Conservation (phyloP, 2,888 invertebrate genomes). For the Harmothoe impar region DNA sequence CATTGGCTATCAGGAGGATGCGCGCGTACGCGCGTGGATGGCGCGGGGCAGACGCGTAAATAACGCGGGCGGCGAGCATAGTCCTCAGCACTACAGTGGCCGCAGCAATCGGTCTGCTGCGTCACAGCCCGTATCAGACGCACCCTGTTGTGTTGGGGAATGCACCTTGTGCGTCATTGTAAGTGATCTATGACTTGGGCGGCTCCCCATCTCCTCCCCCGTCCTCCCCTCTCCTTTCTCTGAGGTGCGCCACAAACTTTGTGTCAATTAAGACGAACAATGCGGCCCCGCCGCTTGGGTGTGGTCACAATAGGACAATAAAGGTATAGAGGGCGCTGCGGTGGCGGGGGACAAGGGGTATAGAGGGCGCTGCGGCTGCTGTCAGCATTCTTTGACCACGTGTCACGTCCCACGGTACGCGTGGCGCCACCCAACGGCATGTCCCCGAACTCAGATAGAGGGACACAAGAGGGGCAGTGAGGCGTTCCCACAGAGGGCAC, state of each 20-base stretch:
- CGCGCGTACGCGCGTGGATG: no score
- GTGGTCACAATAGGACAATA: background rate
- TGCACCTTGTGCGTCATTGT: background rate
- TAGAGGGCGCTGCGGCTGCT: background rate
- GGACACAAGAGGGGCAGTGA: background rate
- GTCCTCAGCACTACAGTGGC: no score
- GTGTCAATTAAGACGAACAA: conserved; percentile 58
- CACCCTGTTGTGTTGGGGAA: background rate
- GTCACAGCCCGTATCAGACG: no score
- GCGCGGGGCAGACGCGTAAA: no score
- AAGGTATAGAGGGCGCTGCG: background rate
- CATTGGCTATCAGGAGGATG: no score
- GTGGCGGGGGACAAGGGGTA: background rate
- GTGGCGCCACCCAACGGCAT: background rate
- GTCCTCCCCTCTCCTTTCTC: background rate
- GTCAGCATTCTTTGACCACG: conserved; percentile 56
- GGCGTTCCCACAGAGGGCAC: background rate
- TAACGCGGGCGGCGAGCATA: no score
- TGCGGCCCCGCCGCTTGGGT: background rate
- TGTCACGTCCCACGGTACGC: conserved; percentile 55
- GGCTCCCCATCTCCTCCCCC: background rate
- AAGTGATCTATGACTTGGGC: conserved; percentile 41
- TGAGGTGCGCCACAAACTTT: conserved; percentile 39
- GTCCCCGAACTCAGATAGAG: background rate
- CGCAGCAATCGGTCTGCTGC: no score